A percentile compares a stretch with the other conserved stretches of the same genome.
Evolutionary conservation across 2,797 vertebrate genomes (phyloP).

Genomic region (Phylloscopus collybita): DNA sequence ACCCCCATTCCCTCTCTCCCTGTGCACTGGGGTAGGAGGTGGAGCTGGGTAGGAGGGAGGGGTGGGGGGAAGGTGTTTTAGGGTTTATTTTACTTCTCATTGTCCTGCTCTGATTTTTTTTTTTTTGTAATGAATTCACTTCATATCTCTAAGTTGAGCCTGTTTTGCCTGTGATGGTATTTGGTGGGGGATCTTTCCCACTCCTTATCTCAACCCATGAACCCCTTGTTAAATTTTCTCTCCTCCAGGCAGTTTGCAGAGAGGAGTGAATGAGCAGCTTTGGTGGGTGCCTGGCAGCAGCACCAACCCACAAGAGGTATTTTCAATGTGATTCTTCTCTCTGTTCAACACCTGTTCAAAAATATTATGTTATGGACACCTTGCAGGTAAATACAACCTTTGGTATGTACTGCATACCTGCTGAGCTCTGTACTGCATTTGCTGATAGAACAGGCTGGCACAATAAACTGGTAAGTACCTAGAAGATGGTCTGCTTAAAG

Average conservation of each 20-base stretch:
- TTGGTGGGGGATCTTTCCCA: not conserved
- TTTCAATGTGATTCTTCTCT: not conserved
- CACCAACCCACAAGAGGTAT: not conserved
- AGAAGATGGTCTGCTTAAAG: not conserved
- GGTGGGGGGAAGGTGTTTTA: not conserved
- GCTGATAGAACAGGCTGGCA: not conserved
- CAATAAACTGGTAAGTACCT: not conserved
- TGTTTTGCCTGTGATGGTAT: not conserved
- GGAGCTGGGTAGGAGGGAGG: not conserved
- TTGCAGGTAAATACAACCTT: not conserved
- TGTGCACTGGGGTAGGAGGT: not conserved
- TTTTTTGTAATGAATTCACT: not conserved
- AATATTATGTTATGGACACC: not conserved
- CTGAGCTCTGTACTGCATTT: not conserved
- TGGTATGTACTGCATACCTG: not conserved
- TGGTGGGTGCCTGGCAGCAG: not conserved
- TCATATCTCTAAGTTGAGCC: not conserved
- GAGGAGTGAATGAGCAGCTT: rapidly evolving
- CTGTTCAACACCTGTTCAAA: not conserved
- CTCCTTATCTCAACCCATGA: not conserved
- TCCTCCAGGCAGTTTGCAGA: not conserved
- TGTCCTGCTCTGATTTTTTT: not conserved
- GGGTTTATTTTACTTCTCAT: not conserved
- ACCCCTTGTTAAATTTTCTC: not conserved
- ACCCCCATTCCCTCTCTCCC: not conserved